These are phyloP conservation scores for Tuta absoluta DNA, from an alignment of 2,888 invertebrate species.

Conservation along the genomic window DNA sequence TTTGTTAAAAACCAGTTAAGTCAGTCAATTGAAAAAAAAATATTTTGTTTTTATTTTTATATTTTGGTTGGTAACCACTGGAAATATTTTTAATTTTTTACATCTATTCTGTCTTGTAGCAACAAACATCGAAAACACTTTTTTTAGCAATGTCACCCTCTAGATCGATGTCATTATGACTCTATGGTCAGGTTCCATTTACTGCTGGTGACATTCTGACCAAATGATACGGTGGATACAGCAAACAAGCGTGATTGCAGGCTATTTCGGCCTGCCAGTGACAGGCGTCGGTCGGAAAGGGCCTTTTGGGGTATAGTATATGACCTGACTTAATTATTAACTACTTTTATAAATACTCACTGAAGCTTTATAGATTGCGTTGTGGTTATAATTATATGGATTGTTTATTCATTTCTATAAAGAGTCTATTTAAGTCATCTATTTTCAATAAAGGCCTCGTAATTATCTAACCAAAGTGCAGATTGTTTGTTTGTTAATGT, in stretches of 20 bases:
- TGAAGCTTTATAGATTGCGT: too few relatives aligned
- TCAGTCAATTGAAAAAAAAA: too few relatives aligned
- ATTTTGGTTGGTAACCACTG: too few relatives aligned
- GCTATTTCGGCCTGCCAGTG: slow-evolving; percentile 4
- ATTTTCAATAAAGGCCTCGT: too few relatives aligned
- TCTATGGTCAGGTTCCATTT: slow-evolving; percentile 2
- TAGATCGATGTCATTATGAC: not conserved
- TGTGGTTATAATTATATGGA: too few relatives aligned
- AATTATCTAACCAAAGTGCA: too few relatives aligned
- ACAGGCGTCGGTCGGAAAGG: slow-evolving; percentile 8
- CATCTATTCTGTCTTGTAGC: not conserved
- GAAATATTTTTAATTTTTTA: too few relatives aligned
- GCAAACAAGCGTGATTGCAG: slow-evolving; percentile 12
- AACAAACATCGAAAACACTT: not conserved
- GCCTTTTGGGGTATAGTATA: not conserved
- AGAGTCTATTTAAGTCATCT: too few relatives aligned
- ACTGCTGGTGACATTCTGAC: slow-evolving; percentile 15
- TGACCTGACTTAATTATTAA: not conserved
- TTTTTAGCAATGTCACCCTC: not conserved
- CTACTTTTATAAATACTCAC: not conserved
- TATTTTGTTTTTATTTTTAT: too few relatives aligned
- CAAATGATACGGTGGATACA: not conserved
- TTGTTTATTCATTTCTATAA: too few relatives aligned
- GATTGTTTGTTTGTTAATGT: too few relatives aligned
- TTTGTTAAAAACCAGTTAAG: too few relatives aligned